Evolutionary conservation across 2,113 vertebrate genomes (phyloP), one percentile per base, ranked within the genome.

Genomic region (Cyanoliseus patagonus): DNA sequence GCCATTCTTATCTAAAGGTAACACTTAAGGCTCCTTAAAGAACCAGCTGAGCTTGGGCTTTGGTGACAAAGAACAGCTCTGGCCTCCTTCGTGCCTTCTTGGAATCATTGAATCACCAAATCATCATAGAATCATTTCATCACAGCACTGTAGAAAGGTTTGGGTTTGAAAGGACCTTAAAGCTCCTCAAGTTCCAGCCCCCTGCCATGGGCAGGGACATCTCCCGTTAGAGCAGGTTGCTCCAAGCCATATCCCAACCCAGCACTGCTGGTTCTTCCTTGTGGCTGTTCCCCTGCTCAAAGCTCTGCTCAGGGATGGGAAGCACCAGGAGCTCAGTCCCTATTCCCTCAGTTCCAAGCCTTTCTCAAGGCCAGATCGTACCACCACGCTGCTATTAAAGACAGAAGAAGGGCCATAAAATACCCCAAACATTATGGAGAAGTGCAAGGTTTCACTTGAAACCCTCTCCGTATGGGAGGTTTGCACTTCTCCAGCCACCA

Each of bases 271-370:
- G 8, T 17, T 57, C 52, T n/a, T 25, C 30, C 13, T n/a, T 27
- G 6, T 0, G 0, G 35, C 31, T 80, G 23, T 11, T 51, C 17
- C 15, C 22, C 6, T 2, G 3, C 7, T 4, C 7, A 23, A 0
- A 0, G n/a, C 47, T 83, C 82, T 79, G 22, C 27, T 55, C 0
- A 0, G 25, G 17, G 17, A 63, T 0, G 0, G 33, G 42, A 84
- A 55, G 52, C 22, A 67, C 13, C 59, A 70, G 41, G 16, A 88
- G n/a, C 41, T 69, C 18, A 69, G 20, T 5, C 27, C 35, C 20
- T 62, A 47, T 20, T 33, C 53, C 53, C 53, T 13, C 53, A 49
- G 39, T 49, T 80, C 76, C 64, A 75, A 27, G 33, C 68, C 68
- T 62, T 82, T 81, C 51, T 52, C 0, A 0, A 47, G 52, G 67